A percentile compares a stretch with the other conserved stretches of the same genome.
phyloP scores from a whole-genome alignment of 2,113 vertebrate species.

The Plectropomus leopardus region DNA sequence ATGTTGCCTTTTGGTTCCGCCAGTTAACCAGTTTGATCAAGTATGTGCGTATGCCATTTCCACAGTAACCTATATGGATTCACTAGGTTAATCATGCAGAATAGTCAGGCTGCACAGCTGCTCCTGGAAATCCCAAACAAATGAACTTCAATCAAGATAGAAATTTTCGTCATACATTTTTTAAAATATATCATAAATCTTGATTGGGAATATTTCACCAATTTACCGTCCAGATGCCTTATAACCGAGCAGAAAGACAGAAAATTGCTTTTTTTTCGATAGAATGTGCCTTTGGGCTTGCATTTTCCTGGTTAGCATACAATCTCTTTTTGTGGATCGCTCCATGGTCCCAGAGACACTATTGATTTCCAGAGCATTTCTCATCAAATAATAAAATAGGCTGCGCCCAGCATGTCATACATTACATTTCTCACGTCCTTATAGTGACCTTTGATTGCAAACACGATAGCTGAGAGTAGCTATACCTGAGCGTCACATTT shows the following conservation, averaged over 20 bases:
- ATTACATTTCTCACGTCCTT: slow-evolving; percentile 62
- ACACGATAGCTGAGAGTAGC: slow-evolving; percentile 31
- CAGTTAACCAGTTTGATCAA: slow-evolving; percentile 13
- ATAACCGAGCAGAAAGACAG: slow-evolving; percentile 47
- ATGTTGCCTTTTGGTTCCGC: neutral
- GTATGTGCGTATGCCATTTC: neutral
- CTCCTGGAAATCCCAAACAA: slow-evolving; percentile 22
- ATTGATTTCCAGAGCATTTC: slow-evolving; percentile 74
- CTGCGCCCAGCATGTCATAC: slow-evolving; percentile 35
- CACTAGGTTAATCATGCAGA: slow-evolving; percentile 32
- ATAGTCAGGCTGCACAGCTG: neutral
- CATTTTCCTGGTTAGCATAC: slow-evolving; percentile 32
- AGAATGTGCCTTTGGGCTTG: slow-evolving; percentile 17
- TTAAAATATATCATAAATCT: slow-evolving; percentile 56
- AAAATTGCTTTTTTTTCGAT: slow-evolving; percentile 48
- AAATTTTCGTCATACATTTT: slow-evolving; percentile 16
- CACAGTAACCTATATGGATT: neutral
- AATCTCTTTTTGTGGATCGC: slow-evolving; percentile 33
- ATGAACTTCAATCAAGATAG: slow-evolving; percentile 5
- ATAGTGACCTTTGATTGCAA: slow-evolving; percentile 64
- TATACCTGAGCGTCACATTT: slow-evolving; percentile 57
- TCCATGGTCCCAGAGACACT: slow-evolving; percentile 22
- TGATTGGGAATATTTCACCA: slow-evolving; percentile 44
- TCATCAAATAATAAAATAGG: slow-evolving; percentile 73
- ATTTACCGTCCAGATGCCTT: slow-evolving; percentile 16